Evolutionary conservation across 1,140 invertebrate species (phyloP).

Genomic region (Musca vetustissima): DNA sequence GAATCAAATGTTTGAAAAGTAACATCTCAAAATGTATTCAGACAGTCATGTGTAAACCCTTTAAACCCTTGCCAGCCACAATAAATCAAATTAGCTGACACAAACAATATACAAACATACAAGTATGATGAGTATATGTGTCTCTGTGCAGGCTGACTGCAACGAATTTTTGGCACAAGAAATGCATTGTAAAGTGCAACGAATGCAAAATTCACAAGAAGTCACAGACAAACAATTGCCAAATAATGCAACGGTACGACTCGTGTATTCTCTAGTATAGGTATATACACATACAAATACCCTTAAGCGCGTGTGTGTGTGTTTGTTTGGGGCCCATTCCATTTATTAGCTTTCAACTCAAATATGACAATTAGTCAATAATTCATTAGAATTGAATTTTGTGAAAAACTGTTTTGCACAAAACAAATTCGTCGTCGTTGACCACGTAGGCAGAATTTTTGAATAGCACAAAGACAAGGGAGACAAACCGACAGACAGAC

Average conservation of each 20-base stretch:
- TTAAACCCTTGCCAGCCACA: constrained; percentile 2
- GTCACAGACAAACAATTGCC: not conserved
- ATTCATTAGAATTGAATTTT: constrained; percentile 20
- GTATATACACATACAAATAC: not conserved
- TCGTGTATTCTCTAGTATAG: too few relatives aligned
- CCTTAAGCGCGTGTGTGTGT: not conserved
- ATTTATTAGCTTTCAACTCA: not conserved
- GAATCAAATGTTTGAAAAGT: too few relatives aligned
- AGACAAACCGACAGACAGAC: too few relatives aligned
- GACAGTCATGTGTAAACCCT: too few relatives aligned
- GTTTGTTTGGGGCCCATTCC: not conserved
- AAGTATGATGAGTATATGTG: too few relatives aligned
- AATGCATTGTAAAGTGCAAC: constrained; percentile 8
- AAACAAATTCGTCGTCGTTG: not conserved
- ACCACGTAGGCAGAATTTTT: too few relatives aligned
- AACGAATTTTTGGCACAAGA: constrained; percentile 7
- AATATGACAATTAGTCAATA: constrained; percentile 22
- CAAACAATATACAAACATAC: constrained; percentile 10
- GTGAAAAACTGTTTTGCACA: constrained; percentile 9
- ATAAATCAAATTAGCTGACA: constrained; percentile 24
- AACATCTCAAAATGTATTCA: too few relatives aligned
- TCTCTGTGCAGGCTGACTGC: too few relatives aligned
- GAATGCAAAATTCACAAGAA: constrained; percentile 6
- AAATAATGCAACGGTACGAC: not conserved
- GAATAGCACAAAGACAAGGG: too few relatives aligned